Conservation (phyloP, 2,797 vertebrate species). For the Gallinago solitaria region DNA sequence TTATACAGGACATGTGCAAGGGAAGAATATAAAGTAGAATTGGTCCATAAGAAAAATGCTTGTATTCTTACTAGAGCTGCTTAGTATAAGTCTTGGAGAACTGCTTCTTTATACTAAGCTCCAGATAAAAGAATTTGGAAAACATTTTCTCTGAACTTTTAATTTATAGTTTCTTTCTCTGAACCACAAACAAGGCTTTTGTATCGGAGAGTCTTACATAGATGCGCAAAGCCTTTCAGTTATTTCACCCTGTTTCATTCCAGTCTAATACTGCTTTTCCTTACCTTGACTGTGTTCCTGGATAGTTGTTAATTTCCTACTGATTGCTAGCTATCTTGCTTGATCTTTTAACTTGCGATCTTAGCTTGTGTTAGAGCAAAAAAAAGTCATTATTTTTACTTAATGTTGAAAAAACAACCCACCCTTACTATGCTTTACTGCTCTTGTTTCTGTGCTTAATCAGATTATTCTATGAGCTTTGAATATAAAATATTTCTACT, state of each 20-base stretch:
- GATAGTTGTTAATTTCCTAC: background rate
- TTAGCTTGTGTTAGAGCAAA: background rate
- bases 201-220: background rate
- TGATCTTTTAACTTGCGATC: background rate
- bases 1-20: background rate
- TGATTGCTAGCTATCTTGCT: background rate
- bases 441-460: background rate
- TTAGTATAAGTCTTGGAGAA: background rate
- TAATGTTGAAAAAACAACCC: background rate
- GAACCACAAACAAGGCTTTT: background rate
- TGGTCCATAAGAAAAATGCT: background rate
- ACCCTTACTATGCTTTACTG: background rate
- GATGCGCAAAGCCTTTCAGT: background rate
- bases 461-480: background rate
- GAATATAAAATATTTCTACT: background rate
- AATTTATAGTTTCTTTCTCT: background rate
- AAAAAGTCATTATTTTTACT: background rate
- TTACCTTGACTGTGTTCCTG: background rate
- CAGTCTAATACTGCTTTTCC: background rate
- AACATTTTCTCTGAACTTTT: background rate
- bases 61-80: background rate
- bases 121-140: background rate
- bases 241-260: background rate
- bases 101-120: background rate
- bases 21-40: background rate